Evolutionary conservation across 2,797 vertebrate species (phyloP), one percentile per base, ranked within the genome.

Genomic region (Hoplostethus mediterraneus): DNA sequence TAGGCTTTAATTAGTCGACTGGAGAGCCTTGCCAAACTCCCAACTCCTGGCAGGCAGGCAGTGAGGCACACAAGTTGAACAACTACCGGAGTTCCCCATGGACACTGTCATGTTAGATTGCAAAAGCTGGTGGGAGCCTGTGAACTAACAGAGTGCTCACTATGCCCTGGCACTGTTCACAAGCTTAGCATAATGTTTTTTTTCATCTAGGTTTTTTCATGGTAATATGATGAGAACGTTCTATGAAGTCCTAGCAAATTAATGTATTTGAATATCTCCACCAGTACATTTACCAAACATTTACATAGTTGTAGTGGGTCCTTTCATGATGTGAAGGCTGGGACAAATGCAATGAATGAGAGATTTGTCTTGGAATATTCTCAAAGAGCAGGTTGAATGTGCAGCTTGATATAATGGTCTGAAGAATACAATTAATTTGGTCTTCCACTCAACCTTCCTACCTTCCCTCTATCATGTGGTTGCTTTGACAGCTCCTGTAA

Each of bases 1-100:
- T 87, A 83, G 87, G 84, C 84, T 86, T 83, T 90, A 93, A 91
- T 92, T 90, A 90, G 82, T 89, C 77, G 66, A 71, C 83, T 87
- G 61, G 71, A 88, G 72, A 88, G 73, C 60, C 52, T 48, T 76
- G 79, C 86, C 87, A 90, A 83, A 86, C 70, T 76, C 47, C 51
- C 62, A 64, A 63, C 68, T 80, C 72, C 79, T 71, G 59, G 73
- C 77, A 63, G 45, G 58, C 70, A 81, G 84, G 85, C 82, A 73
- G 59, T 11, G 2, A 84, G 52, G 67, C 67, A 78, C 71, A 68
- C 70, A 73, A 80, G 80, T 69, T 80, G 42, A 79, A 75, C 53
- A 72, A 45, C 63, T 70, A 68, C 63, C 72, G 11, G 55, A 75
- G 75, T 55, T 63, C 77, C 73, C 64, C 17, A 17, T 6, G 16